Conservation (phyloP, 2,797 vertebrate genomes). For the Merluccius polli region DNA sequence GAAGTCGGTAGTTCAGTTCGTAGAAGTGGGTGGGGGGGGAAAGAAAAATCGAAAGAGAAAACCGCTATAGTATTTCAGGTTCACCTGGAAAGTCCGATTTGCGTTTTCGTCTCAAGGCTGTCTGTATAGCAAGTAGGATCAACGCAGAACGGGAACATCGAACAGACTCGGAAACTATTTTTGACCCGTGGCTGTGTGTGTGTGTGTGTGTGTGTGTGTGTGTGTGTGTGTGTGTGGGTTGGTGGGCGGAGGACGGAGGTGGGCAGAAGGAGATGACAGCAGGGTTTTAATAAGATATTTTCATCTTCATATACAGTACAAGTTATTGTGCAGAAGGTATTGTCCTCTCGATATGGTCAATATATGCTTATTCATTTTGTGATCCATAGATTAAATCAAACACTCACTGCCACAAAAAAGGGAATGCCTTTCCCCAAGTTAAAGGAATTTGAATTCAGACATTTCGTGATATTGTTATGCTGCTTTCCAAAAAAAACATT, state of each 20-base stretch:
- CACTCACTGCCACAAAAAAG: too few relatives aligned
- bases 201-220: too few relatives aligned
- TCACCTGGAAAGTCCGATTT: conserved; percentile 5
- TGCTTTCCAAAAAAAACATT: conserved; percentile 60
- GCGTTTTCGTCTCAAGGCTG: conserved; percentile 27
- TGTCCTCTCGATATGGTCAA: conserved; percentile 9
- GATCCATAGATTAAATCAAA: too few relatives aligned
- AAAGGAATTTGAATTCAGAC: too few relatives aligned
- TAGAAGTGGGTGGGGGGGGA: too few relatives aligned
- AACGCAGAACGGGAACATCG: conserved; percentile 52
- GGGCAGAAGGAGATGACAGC: neutral
- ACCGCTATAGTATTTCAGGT: too few relatives aligned
- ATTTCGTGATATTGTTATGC: conserved; percentile 19
- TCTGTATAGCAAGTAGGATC: conserved; percentile 29
- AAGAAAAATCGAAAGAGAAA: too few relatives aligned
- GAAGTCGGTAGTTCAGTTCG: too few relatives aligned
- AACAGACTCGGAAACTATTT: conserved; percentile 47
- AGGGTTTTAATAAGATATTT: conserved; percentile 34
- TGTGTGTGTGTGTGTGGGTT: too few relatives aligned
- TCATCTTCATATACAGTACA: conserved; percentile 48
- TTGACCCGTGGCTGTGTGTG: conserved; percentile 27
- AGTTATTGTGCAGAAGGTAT: conserved; percentile 48
- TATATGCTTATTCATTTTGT: too few relatives aligned
- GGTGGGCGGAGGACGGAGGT: too few relatives aligned
- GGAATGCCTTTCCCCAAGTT: too few relatives aligned